Evolutionary conservation across 2,113 vertebrate species (phyloP), one percentile per base, ranked within the genome.

Genomic region (Bos indicus): DNA sequence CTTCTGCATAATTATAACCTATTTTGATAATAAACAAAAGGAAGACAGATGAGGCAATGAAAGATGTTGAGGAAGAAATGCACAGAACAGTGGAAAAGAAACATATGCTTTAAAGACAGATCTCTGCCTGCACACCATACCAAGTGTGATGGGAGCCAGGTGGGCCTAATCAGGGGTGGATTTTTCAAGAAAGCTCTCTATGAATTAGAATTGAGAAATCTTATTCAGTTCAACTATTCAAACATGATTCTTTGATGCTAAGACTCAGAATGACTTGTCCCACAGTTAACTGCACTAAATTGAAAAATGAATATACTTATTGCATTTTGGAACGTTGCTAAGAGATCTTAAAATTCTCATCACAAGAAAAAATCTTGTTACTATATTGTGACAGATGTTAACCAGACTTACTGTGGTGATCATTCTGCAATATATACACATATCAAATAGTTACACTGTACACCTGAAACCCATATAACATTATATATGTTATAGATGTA

Each of bases 311-410:
- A 52, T 13, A 59, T 9, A 43, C 43, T 33, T 48, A 57, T 12
- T 57, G 40, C 12, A 40, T 51, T 71, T 83, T 71, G 83, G 11
- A 57, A 83, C 51, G 23, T 17, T 83, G 60, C 77, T 67, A 90
- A 71, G 60, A 90, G 62, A 57, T 90, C 40, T 57, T 71, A 90
- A 40, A 48, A 74, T 51, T 83, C 77, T 71, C 51, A 89, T 83
- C 40, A 30, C 87, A 40, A 48, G 28, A 74, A 9, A 90, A 59
- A 78, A 78, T 21, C 4, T 26, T 71, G 2, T 71, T 51, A 36
- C 12, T 36, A 7, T 28, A 17, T 9, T 9, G 8, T 30, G 51
- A 46, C 4, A n/a, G 10, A 48, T 89, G 12, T 59, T 71, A 57
- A 36, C 60, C 48, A 59, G 51, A 59, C 93, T 48, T 30, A 36